Evolutionary conservation across 2,113 vertebrate genomes (phyloP), one percentile per base, ranked within the genome.

Genomic region (Pionites leucogaster): DNA sequence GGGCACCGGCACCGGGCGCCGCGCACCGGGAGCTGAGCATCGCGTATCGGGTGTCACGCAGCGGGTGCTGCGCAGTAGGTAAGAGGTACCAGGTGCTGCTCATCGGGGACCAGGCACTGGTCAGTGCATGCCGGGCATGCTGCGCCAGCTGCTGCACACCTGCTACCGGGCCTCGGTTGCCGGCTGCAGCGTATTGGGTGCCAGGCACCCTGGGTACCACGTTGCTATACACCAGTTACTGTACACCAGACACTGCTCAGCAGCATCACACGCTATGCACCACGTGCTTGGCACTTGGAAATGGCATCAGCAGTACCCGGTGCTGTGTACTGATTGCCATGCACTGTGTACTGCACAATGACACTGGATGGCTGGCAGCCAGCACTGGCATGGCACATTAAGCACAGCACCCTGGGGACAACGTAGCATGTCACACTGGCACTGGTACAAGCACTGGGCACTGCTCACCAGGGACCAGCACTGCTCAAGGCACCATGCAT

Each of bases 371-470:
- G 20, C 49, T 70, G 27, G 7, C 62, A 70, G 76, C n/a, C 62
- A 29, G 67, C 53, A 4, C 59, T 47, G 53, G n/a, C 22, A 16
- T 0, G 3, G 64, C 14, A 19, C 0, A 1, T 39, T 9, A 39
- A 20, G 11, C 12, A 8, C 37, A 9, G 39, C 77, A 33, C 47
- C 8, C 18, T 17, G 41, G 28, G 33, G 27, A 62, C 33, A 2
- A 7, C 0, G 1, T 13, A n/a, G 27, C 0, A 2, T 39, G 39
- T 27, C 39, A 29, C 60, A 70, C 27, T 3, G 4, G 29, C 23
- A 12, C 17, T 1, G 4, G 39, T 35, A 35, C 24, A n/a, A 20
- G 49, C 8, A 4, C 12, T 17, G 10, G 44, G 28, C 18, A 18
- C 13, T 17, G 65, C 8, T 24, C 52, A 17, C 7, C 39, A 13